These are phyloP conservation scores for Gouania willdenowi DNA, from an alignment of 2,797 vertebrate genomes.

Conservation along the genomic window DNA sequence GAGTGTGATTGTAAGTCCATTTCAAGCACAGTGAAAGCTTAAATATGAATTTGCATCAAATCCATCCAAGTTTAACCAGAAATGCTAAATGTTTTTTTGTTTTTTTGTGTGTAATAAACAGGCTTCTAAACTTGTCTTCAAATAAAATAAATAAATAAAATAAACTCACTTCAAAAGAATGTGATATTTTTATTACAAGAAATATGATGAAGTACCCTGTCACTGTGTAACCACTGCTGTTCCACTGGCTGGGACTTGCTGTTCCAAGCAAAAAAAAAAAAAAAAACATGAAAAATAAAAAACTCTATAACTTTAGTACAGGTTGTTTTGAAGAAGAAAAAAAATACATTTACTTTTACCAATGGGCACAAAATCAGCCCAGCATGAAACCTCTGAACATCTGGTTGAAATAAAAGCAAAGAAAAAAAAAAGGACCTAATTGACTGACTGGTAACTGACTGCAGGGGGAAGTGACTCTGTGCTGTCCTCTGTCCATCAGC, in stretches of 20 bases:
- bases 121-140: not conserved
- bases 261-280: constrained; percentile 14
- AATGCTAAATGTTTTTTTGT: too few relatives aligned
- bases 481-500: constrained; percentile 66
- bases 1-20: too few relatives aligned
- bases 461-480: constrained; percentile 51
- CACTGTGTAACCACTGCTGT: not conserved
- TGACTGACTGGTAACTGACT: constrained; percentile 72
- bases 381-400: constrained; percentile 6
- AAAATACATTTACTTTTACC: constrained; percentile 1
- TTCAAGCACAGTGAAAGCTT: too few relatives aligned
- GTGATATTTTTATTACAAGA: not conserved
- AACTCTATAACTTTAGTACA: constrained; percentile 10
- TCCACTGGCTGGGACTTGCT: not conserved
- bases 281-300: too few relatives aligned
- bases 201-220: not conserved
- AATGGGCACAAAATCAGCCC: constrained; percentile 2
- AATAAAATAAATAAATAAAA: not conserved
- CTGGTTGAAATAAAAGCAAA: constrained; percentile 21
- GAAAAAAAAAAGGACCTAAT: constrained; percentile 61
- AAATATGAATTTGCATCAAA: too few relatives aligned
- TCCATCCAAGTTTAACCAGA: too few relatives aligned
- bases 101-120: not conserved
- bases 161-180: not conserved
- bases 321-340: constrained; percentile 26